Conservation (phyloP, 2,888 invertebrate species). For the Hedya salicella region DNA sequence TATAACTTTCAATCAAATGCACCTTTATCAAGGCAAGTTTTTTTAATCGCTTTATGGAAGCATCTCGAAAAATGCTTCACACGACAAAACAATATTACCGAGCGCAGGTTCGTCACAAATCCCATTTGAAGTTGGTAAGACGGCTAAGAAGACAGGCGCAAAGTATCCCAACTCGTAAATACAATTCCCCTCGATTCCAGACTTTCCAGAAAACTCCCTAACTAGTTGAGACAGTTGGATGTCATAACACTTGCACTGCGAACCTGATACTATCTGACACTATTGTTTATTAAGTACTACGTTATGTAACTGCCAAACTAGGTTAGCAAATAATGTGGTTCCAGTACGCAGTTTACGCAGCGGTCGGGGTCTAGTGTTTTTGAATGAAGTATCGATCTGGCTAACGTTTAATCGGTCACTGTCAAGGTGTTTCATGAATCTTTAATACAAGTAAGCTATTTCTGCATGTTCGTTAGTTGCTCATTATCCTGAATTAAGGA, state of each 20-base stretch:
- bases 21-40: no score
- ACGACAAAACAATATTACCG: constrained; percentile 12
- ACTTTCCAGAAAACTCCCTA: constrained; percentile 39
- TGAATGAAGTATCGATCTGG: constrained; percentile 36
- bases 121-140: constrained; percentile 25
- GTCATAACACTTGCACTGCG: constrained; percentile 43
- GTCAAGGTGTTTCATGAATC: constrained; percentile 28
- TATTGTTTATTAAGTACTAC: constrained; percentile 29
- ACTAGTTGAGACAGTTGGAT: constrained; percentile 51
- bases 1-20: no score
- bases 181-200: constrained; percentile 29
- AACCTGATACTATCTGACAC: constrained; percentile 22
- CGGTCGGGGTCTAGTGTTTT: constrained; percentile 15
- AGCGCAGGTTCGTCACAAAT: constrained; percentile 23
- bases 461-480: constrained; percentile 1
- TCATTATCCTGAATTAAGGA: neutral
- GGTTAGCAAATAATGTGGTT: constrained; percentile 40
- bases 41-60: neutral
- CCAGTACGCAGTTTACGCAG: constrained; percentile 23
- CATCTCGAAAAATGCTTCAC: neutral
- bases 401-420: constrained; percentile 35
- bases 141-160: constrained; percentile 4
- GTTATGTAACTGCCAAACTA: constrained; percentile 39
- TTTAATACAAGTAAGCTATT: constrained; percentile 16
- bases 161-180: constrained; percentile 36